Conservation (phyloP, 2,888 invertebrate genomes). For the Oscheius sp. region DNA sequence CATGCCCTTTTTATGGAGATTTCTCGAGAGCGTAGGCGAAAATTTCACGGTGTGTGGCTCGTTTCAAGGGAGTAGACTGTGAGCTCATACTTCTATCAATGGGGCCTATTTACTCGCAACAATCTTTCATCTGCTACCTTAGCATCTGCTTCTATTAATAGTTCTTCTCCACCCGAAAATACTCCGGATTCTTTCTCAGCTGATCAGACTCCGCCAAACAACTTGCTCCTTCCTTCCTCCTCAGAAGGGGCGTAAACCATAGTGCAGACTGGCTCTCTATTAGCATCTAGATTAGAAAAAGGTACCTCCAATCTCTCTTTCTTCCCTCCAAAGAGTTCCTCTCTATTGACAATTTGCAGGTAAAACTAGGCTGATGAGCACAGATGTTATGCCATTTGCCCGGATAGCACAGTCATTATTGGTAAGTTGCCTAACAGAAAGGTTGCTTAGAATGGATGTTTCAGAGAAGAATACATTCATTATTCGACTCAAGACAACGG, state of each 20-base stretch:
- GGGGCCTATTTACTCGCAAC: too few species aligned
- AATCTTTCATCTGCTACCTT: too few species aligned
- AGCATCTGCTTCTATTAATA: too few species aligned
- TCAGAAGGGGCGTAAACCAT: not conserved
- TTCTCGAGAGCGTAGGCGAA: not conserved
- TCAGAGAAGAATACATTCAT: slow-evolving; percentile 18
- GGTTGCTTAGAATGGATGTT: not conserved
- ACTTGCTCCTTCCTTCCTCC: not conserved
- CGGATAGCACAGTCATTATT: slow-evolving; percentile 32
- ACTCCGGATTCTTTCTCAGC: too few species aligned
- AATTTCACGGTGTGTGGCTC: too few species aligned
- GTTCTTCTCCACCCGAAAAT: too few species aligned
- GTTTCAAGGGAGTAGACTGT: too few species aligned
- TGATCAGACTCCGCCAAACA: not conserved
- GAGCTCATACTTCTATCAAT: too few species aligned
- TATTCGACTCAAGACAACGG: slow-evolving; percentile 30
- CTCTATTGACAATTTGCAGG: slow-evolving; percentile 10
- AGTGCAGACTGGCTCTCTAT: slow-evolving; percentile 8
- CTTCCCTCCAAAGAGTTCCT: not conserved
- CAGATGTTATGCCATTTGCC: slow-evolving; percentile 36
- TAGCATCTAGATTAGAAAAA: not conserved
- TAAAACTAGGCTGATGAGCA: slow-evolving; percentile 36
- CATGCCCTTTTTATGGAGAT: not conserved
- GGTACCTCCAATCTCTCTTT: slow-evolving; percentile 1
- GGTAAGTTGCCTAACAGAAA: not conserved